A percentile compares a stretch with the other conserved stretches of the same genome.
Evolutionary conservation across 2,797 vertebrate genomes (phyloP).

Genomic region (Capromys pilorides): DNA sequence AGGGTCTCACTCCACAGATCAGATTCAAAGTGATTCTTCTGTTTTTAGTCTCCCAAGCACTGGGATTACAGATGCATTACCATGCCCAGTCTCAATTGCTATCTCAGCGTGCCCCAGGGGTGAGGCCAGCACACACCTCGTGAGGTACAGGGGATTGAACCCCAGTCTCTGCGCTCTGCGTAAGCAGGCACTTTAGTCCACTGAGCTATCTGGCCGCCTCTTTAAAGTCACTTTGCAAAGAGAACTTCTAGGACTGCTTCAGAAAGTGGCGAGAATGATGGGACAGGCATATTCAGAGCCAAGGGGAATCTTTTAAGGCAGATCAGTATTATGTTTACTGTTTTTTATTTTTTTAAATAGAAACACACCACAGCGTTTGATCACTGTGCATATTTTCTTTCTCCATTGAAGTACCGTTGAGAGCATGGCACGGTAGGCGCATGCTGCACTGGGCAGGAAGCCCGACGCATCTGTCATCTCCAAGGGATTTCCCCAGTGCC

Average conservation of each 20-base stretch:
- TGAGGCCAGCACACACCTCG: too few species aligned
- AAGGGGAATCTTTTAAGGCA: not conserved
- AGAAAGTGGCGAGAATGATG: not conserved
- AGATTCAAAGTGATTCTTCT: too few species aligned
- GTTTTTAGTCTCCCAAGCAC: too few species aligned
- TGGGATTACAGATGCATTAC: too few species aligned
- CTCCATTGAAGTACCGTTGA: not conserved
- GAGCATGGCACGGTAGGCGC: too few species aligned
- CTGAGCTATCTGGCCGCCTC: too few species aligned
- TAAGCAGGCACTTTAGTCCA: too few species aligned
- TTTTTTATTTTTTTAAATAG: not conserved
- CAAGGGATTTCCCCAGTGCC: not conserved
- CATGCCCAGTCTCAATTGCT: too few species aligned
- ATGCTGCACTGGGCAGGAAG: not conserved
- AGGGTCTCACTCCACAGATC: too few species aligned
- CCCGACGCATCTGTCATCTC: not conserved
- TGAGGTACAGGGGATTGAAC: too few species aligned
- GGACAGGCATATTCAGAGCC: not conserved
- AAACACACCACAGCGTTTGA: not conserved
- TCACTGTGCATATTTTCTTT: not conserved
- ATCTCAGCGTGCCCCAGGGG: too few species aligned
- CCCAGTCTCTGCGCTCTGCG: too few species aligned
- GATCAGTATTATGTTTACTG: not conserved
- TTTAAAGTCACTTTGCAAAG: not conserved
- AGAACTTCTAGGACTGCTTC: not conserved